phyloP scores from a whole-genome alignment of 2,888 invertebrate genomes.

The Megaustenia siamemsis region DNA sequence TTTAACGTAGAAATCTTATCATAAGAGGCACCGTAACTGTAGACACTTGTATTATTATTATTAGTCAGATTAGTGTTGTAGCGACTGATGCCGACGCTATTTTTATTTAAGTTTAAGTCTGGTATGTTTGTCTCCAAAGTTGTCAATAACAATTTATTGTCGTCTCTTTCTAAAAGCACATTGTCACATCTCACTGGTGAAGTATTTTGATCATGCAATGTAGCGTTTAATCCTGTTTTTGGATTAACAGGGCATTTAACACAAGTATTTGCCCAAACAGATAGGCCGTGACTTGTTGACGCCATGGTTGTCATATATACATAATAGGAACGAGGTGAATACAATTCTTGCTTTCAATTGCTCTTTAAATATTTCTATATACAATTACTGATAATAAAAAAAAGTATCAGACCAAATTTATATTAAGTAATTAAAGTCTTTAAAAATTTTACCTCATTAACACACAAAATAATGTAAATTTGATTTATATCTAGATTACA shows the following conservation, averaged over 20 bases:
- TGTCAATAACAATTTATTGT: background rate
- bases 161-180: conserved; percentile 59
- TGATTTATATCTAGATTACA: background rate
- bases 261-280: conserved; percentile 76
- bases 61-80: too few relatives aligned
- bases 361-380: too few relatives aligned
- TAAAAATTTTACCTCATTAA: too few relatives aligned
- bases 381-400: too few relatives aligned
- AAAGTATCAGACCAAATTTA: too few relatives aligned
- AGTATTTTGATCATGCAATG: conserved; percentile 55
- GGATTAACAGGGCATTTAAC: conserved; percentile 75
- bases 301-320: conserved; percentile 76
- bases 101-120: conserved; percentile 1
- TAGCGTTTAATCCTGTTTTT: conserved; percentile 68
- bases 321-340: conserved; percentile 31
- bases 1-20: conserved; percentile 66
- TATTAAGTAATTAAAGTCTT: too few relatives aligned
- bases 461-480: too few relatives aligned
- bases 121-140: background rate
- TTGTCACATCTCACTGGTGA: conserved; percentile 34
- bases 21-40: background rate
- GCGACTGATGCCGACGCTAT: background rate
- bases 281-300: conserved; percentile 77
- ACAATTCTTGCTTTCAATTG: background rate
- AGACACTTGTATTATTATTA: too few relatives aligned